Conservation (phyloP, 2,113 vertebrate species). For the Macquaria ambigua region DNA sequence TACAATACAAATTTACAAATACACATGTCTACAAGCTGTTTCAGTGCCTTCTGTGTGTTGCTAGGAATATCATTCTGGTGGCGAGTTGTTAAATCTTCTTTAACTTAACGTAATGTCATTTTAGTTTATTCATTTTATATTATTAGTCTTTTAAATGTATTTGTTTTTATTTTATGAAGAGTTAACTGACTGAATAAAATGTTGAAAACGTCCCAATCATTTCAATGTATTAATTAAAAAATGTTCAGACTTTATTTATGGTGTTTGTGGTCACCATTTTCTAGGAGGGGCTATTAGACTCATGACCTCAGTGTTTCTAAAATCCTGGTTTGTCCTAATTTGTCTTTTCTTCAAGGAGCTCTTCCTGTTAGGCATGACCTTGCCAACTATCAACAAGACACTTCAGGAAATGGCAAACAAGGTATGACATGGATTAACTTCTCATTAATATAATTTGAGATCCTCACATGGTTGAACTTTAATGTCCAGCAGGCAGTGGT, state of each 20-base stretch:
- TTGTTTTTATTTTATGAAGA: neutral
- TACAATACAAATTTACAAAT: too few species aligned
- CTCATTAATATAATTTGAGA: neutral
- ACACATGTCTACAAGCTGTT: too few species aligned
- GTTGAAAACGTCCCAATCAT: neutral
- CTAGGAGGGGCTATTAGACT: neutral
- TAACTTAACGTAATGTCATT: neutral
- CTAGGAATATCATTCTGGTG: neutral
- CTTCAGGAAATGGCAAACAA: neutral
- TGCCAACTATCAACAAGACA: neutral
- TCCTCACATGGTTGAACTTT: neutral
- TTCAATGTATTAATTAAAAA: neutral
- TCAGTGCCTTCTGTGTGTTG: too few species aligned
- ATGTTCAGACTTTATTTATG: neutral
- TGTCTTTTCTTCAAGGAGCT: constrained; percentile 1
- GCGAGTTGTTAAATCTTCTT: neutral
- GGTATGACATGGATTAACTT: neutral
- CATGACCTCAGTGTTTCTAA: neutral
- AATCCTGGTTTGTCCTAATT: neutral
- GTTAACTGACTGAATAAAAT: neutral
- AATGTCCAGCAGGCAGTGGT: too few species aligned
- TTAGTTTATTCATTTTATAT: neutral
- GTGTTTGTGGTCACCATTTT: neutral
- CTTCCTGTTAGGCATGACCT: neutral
- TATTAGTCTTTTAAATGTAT: neutral